Evolutionary conservation across 2,113 vertebrate species (phyloP).

Genomic region (Paradoxurus hermaphroditus): DNA sequence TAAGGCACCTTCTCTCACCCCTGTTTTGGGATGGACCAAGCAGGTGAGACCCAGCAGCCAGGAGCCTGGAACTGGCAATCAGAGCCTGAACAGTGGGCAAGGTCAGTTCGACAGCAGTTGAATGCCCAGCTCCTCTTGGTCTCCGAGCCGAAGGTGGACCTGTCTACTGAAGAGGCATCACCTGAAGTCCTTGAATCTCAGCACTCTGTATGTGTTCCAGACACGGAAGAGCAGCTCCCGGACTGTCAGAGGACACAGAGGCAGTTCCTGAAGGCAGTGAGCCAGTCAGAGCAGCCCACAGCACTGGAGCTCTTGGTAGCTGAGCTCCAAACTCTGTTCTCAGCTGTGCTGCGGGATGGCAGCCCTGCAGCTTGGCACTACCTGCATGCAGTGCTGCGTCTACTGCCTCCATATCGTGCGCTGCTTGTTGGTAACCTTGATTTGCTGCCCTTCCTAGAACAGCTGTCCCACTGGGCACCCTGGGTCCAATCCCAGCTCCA

Average conservation of each 20-base stretch:
- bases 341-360: slow-evolving; percentile 42
- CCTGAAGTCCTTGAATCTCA: background rate
- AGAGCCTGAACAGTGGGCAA: slow-evolving; percentile 67
- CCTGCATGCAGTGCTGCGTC: slow-evolving; percentile 65
- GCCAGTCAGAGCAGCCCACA: background rate
- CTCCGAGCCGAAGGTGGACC: background rate
- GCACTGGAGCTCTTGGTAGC: slow-evolving; percentile 53
- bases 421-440: slow-evolving; percentile 48
- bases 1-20: background rate
- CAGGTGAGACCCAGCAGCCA: slow-evolving; percentile 46
- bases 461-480: slow-evolving; percentile 64
- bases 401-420: slow-evolving; percentile 65
- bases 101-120: slow-evolving; percentile 60
- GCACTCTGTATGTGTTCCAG: background rate
- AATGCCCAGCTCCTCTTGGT: slow-evolving; percentile 46
- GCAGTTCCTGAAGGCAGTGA: background rate
- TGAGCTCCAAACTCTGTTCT: slow-evolving; percentile 66
- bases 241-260: background rate
- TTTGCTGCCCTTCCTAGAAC: slow-evolving; percentile 73
- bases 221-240: background rate
- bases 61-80: slow-evolving; percentile 59
- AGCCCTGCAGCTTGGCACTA: slow-evolving; percentile 68
- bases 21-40: background rate
- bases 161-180: background rate
- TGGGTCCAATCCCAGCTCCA: slow-evolving; percentile 61